Evolutionary conservation across 2,888 invertebrate genomes (phyloP), one percentile per base, ranked within the genome.

Genomic region (Agrochola lota): DNA sequence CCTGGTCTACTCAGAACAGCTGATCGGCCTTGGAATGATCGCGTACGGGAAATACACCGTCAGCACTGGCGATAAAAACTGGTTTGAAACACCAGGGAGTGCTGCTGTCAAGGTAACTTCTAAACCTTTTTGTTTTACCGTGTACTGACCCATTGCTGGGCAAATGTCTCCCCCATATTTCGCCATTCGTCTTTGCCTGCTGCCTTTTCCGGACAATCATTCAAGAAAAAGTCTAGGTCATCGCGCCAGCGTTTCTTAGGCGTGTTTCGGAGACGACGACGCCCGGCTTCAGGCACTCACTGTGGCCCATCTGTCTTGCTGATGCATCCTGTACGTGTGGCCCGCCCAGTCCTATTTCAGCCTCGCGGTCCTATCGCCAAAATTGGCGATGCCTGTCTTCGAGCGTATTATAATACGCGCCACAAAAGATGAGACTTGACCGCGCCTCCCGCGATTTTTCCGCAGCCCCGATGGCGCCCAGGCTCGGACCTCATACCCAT

Each of bases 11-110:
- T 49, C 63, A 17, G 1, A 80, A 0, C 78, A 86, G 74, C 73
- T 86, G 46, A 71, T 86, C 12, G 88, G 86, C 3, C 0, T 85
- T 12, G 86, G 86, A 8, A 17, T 85, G 63, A 35, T 83, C 23
- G 12, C 17, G 1, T 71, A 55, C 52, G 86, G 86, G 11, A 55
- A 77, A 8, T 49, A 85, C 57, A 57, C 11, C 23, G 12, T 68
- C 49, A 26, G 40, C 0, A 40, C 17, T 3, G 78, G 63, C 9
- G 17, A 6, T 1, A 59, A 12, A 0, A n/a, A 85, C 20, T 86
- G 88, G 88, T 87, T 85, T 20, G 86, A 86, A 60, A 5, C 0
- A 5, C 88, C 88, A 12, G 0, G 0, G 5, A 63, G 9, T 5
- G 0, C 1, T 26, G 86, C 70, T 55, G 83, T 85, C n/a, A 0